Evolutionary conservation across 2,113 vertebrate species (phyloP).

Genomic region (Peromyscus maniculatus): DNA sequence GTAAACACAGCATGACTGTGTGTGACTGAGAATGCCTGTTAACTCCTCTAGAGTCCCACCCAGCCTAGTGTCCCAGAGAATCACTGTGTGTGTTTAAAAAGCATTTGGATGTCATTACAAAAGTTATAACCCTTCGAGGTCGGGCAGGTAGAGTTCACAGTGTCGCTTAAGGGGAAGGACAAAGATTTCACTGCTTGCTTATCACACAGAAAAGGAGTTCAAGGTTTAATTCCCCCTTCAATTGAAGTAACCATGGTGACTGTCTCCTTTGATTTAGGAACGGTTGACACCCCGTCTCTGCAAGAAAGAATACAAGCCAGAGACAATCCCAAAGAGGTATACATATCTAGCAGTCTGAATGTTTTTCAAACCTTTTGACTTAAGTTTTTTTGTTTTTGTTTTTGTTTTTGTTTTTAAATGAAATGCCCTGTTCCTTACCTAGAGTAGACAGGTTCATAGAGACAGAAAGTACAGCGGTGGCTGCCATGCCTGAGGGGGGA

Average conservation of each 20-base stretch:
- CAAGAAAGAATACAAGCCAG: slow-evolving; percentile 93
- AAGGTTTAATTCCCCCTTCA: slow-evolving; percentile 23
- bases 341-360: background rate
- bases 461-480: background rate
- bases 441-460: background rate
- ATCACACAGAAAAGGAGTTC: background rate
- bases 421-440: background rate
- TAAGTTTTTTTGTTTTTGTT: background rate
- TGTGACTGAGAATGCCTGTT: background rate
- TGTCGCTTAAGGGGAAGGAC: background rate
- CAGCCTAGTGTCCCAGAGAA: background rate
- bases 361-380: background rate
- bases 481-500: too few relatives aligned
- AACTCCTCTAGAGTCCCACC: background rate
- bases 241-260: slow-evolving; percentile 59
- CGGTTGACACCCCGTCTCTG: slow-evolving; percentile 96
- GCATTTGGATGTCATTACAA: background rate
- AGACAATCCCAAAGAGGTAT: slow-evolving; percentile 94
- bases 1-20: background rate
- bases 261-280: slow-evolving; percentile 87
- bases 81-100: slow-evolving; percentile 41
- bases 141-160: background rate
- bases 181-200: background rate
- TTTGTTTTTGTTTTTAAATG: background rate
- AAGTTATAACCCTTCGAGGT: background rate